A percentile compares a stretch with the other conserved stretches of the same genome.
Evolutionary conservation across 2,113 vertebrate species (phyloP).

Genomic region (Eonycteris spelaea): DNA sequence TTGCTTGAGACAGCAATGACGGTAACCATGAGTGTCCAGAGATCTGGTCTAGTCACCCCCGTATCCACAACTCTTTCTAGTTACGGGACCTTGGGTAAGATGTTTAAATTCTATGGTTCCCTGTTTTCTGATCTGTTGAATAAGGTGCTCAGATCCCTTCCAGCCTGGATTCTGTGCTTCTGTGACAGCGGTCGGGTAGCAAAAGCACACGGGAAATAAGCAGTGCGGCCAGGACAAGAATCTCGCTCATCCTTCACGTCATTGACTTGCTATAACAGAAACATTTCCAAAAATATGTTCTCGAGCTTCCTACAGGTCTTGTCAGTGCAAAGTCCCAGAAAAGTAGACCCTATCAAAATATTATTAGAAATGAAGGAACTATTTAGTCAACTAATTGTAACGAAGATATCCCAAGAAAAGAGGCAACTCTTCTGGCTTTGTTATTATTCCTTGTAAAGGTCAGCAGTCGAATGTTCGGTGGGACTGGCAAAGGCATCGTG

Average conservation of each 20-base stretch:
- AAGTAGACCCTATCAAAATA: conserved; percentile 45
- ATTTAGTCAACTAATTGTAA: conserved; percentile 25
- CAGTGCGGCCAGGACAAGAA: not conserved
- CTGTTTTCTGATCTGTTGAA: not conserved
- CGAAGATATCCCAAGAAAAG: not conserved
- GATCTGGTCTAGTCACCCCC: not conserved
- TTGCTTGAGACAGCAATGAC: not conserved
- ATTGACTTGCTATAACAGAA: not conserved
- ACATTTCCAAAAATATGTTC: conserved; percentile 26
- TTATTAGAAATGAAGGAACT: not conserved
- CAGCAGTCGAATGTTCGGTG: not conserved
- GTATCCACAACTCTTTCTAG: not conserved
- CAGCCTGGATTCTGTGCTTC: not conserved
- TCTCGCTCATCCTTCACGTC: not conserved
- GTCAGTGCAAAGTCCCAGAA: not conserved
- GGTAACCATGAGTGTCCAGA: not conserved
- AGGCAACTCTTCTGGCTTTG: not conserved
- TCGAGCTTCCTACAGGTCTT: not conserved
- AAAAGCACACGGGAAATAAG: not conserved
- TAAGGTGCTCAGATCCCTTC: not conserved
- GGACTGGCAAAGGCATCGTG: not conserved
- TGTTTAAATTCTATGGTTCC: not conserved
- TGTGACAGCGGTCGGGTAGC: not conserved
- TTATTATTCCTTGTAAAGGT: not conserved
- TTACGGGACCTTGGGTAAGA: not conserved